Conservation (phyloP, 2,113 vertebrate species). For the Heliornis fulica region DNA sequence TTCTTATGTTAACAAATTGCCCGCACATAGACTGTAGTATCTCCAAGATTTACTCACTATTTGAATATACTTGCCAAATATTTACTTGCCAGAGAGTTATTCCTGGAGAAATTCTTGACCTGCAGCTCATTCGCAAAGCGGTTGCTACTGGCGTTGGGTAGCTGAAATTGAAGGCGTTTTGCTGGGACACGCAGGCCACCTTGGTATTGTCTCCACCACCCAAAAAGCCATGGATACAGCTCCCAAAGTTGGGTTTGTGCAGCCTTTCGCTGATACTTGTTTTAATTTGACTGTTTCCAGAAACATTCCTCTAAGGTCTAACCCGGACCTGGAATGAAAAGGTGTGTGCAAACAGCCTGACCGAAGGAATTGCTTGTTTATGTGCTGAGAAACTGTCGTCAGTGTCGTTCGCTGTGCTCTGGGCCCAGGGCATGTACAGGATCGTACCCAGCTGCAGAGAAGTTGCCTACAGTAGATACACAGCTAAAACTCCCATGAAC, state of each 20-base stretch:
- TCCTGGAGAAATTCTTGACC: slow-evolving; percentile 7
- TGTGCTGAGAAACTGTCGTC: background rate
- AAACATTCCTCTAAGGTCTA: background rate
- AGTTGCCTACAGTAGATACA: background rate
- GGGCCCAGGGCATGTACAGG: background rate
- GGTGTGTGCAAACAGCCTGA: background rate
- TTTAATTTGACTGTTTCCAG: background rate
- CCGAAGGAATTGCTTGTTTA: background rate
- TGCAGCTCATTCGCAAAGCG: background rate
- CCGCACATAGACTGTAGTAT: background rate
- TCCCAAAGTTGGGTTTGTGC: background rate
- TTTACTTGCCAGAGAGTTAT: slow-evolving; percentile 24
- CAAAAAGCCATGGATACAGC: background rate
- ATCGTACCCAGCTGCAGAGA: background rate
- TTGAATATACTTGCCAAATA: slow-evolving; percentile 22
- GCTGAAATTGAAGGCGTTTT: background rate
- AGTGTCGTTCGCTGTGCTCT: background rate
- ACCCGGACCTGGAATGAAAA: background rate
- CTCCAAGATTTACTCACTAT: background rate
- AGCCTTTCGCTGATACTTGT: background rate
- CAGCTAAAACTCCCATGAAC: background rate
- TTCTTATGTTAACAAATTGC: slow-evolving; percentile 22
- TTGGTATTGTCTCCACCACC: background rate
- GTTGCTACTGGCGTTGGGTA: background rate
- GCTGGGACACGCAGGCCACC: background rate